Base-by-base conservation (phyloP, 2,797 vertebrate species). In the Notoglanidium macrostoma region DNA sequence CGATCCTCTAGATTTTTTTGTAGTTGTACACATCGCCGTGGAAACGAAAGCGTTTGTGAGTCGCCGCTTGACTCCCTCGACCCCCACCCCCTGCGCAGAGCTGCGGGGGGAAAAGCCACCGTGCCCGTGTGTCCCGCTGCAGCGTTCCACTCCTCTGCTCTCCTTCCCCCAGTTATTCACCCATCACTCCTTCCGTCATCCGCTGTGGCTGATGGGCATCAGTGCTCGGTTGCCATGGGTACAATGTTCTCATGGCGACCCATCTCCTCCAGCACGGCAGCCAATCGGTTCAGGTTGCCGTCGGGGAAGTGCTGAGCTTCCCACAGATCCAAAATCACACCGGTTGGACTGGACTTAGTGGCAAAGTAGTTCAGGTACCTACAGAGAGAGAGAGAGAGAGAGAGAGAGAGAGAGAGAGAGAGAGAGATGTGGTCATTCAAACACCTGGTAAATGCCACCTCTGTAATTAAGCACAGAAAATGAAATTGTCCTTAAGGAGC, bases 341-440 rank as follows among this genome's bases (percentile, higher is more conserved):
- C 98, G 0, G 98, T 99, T 0, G 98, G 98, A 92, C 97, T 99
- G 0, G 98, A 98, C 95, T 99, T 99, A 7, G 98, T 99, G 91
- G 98, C 98, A 92, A 99, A 99, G 95, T 99, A 99, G 95, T 99
- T 99, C 87, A 99, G 95, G 94, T 99, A 99, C 94, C 98, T 99
- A 94, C 3, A 72, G 26, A 29, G 21, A 14, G 9, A 23, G 14
- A n/a, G n/a, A n/a, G n/a, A n/a, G n/a, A n/a, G n/a, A n/a, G n/a
- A n/a, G n/a, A n/a, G n/a, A n/a, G n/a, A n/a, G n/a, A n/a, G n/a
- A 57, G 21, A 78, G 23, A 32, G 59, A 46, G 46, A 46, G 7
- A 70, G 6, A 32, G 14, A 29, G 35, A 35, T 15, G 29, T 68
- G 6, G 15, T 19, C 15, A 32, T 15, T 68, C 29, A 70, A 21